These are phyloP conservation scores for Cardinalis cardinalis DNA, from an alignment of 2,113 vertebrate species.

Conservation along the genomic window DNA sequence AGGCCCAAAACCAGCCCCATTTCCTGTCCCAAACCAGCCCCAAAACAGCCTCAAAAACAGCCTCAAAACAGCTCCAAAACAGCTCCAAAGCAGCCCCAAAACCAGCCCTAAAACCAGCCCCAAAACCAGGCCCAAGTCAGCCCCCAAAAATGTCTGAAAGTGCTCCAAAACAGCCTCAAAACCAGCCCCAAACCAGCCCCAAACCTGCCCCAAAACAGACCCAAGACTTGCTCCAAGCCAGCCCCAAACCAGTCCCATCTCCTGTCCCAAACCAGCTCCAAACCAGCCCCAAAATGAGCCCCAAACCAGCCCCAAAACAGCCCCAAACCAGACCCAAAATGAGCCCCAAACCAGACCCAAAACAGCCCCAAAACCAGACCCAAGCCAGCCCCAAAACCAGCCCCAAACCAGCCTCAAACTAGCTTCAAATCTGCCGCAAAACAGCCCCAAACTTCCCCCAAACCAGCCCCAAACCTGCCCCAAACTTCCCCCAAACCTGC, in stretches of 20 bases:
- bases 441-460: background rate
- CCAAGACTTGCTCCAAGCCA: no score
- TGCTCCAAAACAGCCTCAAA: background rate
- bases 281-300: no score
- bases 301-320: no score
- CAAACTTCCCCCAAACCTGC: background rate
- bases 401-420: background rate
- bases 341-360: accelerated
- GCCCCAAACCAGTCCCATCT: no score
- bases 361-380: accelerated
- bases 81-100: background rate
- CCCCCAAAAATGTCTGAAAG: background rate
- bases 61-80: background rate
- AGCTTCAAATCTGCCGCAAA: background rate
- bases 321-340: background rate
- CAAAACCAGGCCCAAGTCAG: no score
- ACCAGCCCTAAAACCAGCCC: background rate
- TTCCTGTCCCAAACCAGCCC: background rate
- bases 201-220: no score
- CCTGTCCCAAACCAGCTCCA: no score
- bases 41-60: background rate
- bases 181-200: background rate
- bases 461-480: no score
- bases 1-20: no score
- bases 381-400: background rate